Evolutionary conservation across 2,888 invertebrate species (phyloP).

Genomic region (Drosophila eohydei): DNA sequence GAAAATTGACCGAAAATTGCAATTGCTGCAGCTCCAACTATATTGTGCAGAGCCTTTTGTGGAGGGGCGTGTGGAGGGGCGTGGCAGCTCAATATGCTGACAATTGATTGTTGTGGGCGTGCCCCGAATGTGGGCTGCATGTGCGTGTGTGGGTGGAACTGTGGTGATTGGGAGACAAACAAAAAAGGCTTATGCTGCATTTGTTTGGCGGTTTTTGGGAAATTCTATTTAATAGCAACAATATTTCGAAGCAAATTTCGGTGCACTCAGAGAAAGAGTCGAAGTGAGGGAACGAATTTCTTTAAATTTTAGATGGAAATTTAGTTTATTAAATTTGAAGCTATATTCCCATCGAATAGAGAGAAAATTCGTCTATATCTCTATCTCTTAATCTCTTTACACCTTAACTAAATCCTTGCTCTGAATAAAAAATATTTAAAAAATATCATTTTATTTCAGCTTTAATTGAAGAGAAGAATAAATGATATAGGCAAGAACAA

Average conservation of each 20-base stretch:
- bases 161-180: conserved; percentile 15
- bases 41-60: conserved; percentile 3
- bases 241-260: conserved; percentile 27
- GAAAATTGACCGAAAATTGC: conserved; percentile 74
- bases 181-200: conserved; percentile 69
- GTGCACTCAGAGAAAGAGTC: background rate
- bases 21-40: conserved; percentile 62
- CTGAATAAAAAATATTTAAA: too few relatives aligned
- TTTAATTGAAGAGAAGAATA: too few relatives aligned
- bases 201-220: conserved; percentile 67
- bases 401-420: too few relatives aligned
- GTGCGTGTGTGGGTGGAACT: background rate
- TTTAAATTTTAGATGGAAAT: too few relatives aligned
- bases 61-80: conserved; percentile 26
- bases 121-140: background rate
- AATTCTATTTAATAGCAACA: conserved; percentile 21
- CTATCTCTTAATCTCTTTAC: too few relatives aligned
- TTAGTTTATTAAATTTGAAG: too few relatives aligned
- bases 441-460: too few relatives aligned
- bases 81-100: conserved; percentile 23
- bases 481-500: too few relatives aligned
- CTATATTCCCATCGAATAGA: too few relatives aligned
- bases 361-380: too few relatives aligned
- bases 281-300: too few relatives aligned
- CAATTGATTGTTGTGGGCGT: conserved; percentile 48